Conservation (phyloP, 2,113 vertebrate species). For the Spea multiplicata region DNA sequence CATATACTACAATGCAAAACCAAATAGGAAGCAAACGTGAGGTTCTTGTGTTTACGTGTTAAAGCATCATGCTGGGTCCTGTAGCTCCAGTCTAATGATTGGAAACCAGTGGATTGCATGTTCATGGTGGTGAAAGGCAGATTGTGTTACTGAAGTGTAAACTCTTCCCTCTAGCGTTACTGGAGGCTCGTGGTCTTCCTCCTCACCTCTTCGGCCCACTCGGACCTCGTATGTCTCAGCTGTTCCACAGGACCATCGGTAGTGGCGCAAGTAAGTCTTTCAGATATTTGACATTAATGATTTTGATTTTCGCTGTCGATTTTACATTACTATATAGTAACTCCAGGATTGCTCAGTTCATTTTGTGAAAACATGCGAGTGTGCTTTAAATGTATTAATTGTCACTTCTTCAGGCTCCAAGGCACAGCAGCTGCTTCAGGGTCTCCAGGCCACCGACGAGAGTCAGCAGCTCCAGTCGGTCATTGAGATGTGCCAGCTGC, state of each 20-base stretch:
- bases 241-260: constrained; percentile 99
- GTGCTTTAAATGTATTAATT: too few relatives aligned
- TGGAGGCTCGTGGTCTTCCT: constrained; percentile 97
- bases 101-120: too few relatives aligned
- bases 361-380: too few relatives aligned
- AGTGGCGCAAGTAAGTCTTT: constrained; percentile 92
- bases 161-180: constrained; percentile 72
- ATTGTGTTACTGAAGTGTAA: background rate
- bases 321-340: background rate
- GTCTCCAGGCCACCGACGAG: constrained; percentile 95
- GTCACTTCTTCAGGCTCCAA: constrained; percentile 80
- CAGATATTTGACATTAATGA: background rate
- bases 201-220: constrained; percentile 98
- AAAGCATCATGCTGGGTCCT: too few relatives aligned
- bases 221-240: constrained; percentile 97
- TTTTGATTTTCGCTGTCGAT: background rate
- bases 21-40: too few relatives aligned
- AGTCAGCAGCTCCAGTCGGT: constrained; percentile 97
- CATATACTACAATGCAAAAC: too few relatives aligned
- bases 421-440: constrained; percentile 96
- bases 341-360: too few relatives aligned
- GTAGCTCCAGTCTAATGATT: too few relatives aligned
- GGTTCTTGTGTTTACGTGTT: too few relatives aligned
- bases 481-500: constrained; percentile 97
- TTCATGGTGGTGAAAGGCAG: too few relatives aligned